A percentile compares a stretch with the other conserved stretches of the same genome.
These are phyloP conservation scores for Teleogryllus occipitalis DNA, from an alignment of 1,140 invertebrate species.

Conservation along the genomic window DNA sequence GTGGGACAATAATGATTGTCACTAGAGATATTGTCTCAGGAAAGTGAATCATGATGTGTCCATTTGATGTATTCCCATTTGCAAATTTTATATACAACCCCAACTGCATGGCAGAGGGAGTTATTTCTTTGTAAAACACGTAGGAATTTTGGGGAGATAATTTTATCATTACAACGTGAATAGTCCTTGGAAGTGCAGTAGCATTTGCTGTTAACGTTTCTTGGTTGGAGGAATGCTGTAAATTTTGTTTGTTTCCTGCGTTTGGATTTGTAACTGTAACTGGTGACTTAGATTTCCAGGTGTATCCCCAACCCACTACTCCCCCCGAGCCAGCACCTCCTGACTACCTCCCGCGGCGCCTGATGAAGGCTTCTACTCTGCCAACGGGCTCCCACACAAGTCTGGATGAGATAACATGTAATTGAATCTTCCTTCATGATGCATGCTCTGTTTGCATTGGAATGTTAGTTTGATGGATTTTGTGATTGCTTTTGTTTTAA, in stretches of 20 bases:
- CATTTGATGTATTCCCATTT: no score
- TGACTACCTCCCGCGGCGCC: constrained; percentile 42
- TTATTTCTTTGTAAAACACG: no score
- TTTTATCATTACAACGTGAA: no score
- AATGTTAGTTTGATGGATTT: no score
- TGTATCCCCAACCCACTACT: constrained; percentile 70
- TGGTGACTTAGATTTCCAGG: constrained; percentile 55
- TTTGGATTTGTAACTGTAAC: constrained; percentile 17
- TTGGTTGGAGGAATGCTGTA: constrained; percentile 15
- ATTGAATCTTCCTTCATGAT: constrained; percentile 27
- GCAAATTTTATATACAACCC: no score
- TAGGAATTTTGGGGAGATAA: no score
- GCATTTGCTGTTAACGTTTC: not conserved
- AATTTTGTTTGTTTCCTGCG: constrained; percentile 25
- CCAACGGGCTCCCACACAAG: constrained; percentile 54
- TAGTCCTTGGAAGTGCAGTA: not conserved
- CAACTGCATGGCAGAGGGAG: no score
- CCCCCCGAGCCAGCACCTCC: constrained; percentile 73
- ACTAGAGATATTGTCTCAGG: no score
- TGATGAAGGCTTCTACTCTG: constrained; percentile 33
- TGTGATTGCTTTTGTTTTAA: no score
- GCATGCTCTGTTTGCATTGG: constrained; percentile 10
- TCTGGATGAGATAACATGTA: constrained; percentile 55
- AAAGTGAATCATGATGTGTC: no score
- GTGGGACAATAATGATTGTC: no score